phyloP scores from a whole-genome alignment of 2,113 vertebrate species.

The Pachyramphus minor region DNA sequence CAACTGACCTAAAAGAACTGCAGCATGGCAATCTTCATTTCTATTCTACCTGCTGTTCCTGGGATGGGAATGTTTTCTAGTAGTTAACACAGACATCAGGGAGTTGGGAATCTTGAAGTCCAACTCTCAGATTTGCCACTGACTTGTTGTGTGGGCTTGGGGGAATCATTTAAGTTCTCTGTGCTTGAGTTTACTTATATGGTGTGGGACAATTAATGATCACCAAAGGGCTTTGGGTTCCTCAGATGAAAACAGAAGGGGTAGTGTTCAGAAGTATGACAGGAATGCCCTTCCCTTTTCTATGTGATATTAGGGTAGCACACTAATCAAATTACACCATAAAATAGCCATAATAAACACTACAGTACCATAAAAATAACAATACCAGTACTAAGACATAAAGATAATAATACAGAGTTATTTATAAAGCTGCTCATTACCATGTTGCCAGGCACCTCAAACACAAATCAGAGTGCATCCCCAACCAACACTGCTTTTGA shows the following conservation, averaged over 20 bases:
- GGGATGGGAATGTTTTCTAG: slow-evolving; percentile 14
- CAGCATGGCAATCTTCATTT: slow-evolving; percentile 15
- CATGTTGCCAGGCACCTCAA: slow-evolving; percentile 7
- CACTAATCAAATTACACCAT: slow-evolving; percentile 57
- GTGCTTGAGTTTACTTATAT: slow-evolving; percentile 47
- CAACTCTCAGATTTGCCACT: slow-evolving; percentile 13
- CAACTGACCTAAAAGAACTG: slow-evolving; percentile 6
- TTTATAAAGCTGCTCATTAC: slow-evolving; percentile 50
- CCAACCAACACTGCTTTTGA: not conserved
- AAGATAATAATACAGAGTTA: slow-evolving; percentile 51
- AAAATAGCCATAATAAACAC: slow-evolving; percentile 59
- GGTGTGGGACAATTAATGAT: slow-evolving; percentile 63
- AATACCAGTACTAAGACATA: slow-evolving; percentile 47
- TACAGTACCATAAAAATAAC: slow-evolving; percentile 62
- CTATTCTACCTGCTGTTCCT: slow-evolving; percentile 41
- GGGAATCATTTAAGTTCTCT: slow-evolving; percentile 48
- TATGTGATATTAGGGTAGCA: slow-evolving; percentile 42
- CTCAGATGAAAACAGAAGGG: slow-evolving; percentile 44
- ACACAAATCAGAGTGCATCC: slow-evolving; percentile 21
- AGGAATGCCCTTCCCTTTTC: slow-evolving; percentile 56
- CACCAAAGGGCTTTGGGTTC: slow-evolving; percentile 57
- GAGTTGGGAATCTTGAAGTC: slow-evolving; percentile 7
- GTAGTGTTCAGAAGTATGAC: slow-evolving; percentile 50
- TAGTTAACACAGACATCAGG: slow-evolving; percentile 24
- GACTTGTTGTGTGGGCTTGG: slow-evolving; percentile 60